phyloP scores from a whole-genome alignment of 1,140 invertebrate genomes.

The Drosophila ficusphila region DNA sequence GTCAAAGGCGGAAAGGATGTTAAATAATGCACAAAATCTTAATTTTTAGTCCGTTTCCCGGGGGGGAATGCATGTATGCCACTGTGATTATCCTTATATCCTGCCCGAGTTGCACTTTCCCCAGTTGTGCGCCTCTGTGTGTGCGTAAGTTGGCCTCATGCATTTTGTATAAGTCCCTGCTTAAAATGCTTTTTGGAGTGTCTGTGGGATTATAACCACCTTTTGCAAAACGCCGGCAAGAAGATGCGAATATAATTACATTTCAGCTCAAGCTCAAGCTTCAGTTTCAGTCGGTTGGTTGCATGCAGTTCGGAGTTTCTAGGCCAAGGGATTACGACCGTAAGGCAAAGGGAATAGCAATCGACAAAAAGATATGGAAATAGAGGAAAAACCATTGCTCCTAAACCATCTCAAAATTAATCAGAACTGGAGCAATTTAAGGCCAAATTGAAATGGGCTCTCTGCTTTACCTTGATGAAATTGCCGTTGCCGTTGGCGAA shows the following conservation, averaged over 20 bases:
- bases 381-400: neutral
- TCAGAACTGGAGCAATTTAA: neutral
- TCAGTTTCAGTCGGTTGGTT: neutral
- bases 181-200: slow-evolving; percentile 58
- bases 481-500: neutral
- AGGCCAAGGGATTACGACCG: slow-evolving; percentile 4
- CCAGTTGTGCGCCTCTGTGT: neutral
- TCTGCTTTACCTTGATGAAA: slow-evolving; percentile 12
- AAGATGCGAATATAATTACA: slow-evolving; percentile 49
- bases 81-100: slow-evolving; percentile 1
- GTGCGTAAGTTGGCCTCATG: slow-evolving; percentile 26
- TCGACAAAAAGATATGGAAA: neutral
- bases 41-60: slow-evolving; percentile 18
- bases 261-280: slow-evolving; percentile 28
- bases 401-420: slow-evolving; percentile 11
- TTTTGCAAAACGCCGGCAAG: slow-evolving; percentile 23
- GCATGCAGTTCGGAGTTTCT: slow-evolving; percentile 3
- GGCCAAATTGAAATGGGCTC: neutral
- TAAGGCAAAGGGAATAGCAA: slow-evolving; percentile 2
- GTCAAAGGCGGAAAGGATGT: neutral
- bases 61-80: slow-evolving; percentile 10
- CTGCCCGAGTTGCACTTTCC: neutral
- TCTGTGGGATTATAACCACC: slow-evolving; percentile 47
- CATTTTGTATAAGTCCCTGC: slow-evolving; percentile 53
- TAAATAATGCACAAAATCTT: slow-evolving; percentile 13